phyloP scores from a whole-genome alignment of 2,888 invertebrate genomes.

The Bugulina stolonifera region DNA sequence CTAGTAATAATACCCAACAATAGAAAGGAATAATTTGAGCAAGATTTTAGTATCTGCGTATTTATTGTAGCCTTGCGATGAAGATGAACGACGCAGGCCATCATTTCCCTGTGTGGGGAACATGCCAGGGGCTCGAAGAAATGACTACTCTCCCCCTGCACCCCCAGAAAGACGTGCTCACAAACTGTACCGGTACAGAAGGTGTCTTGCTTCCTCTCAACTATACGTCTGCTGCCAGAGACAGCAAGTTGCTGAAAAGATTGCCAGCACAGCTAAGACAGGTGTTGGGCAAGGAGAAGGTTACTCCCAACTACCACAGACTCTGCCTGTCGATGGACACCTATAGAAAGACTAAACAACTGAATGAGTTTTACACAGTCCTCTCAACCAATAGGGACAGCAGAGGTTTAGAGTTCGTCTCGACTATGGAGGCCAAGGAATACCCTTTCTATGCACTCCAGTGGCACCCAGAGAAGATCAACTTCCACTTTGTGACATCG shows the following conservation, averaged over 20 bases:
- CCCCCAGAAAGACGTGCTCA: constrained; percentile 59
- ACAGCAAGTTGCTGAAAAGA: constrained; percentile 63
- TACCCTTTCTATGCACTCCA: constrained; percentile 79
- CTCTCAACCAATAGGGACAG: constrained; percentile 66
- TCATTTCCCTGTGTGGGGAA: constrained; percentile 80
- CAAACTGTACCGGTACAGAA: constrained; percentile 58
- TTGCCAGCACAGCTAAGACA: constrained; percentile 61
- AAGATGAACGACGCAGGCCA: constrained; percentile 64
- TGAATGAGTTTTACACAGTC: constrained; percentile 64
- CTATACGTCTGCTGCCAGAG: constrained; percentile 56
- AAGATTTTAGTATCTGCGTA: too few species aligned
- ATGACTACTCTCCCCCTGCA: constrained; percentile 57
- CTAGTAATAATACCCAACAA: too few species aligned
- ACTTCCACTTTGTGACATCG: constrained; percentile 51
- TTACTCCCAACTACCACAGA: constrained; percentile 71
- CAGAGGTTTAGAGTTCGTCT: constrained; percentile 66
- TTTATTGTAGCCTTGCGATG: constrained; percentile 6
- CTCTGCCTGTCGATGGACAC: constrained; percentile 64
- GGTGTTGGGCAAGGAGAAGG: constrained; percentile 60
- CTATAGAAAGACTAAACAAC: constrained; percentile 55
- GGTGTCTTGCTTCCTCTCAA: constrained; percentile 63
- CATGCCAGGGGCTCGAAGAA: constrained; percentile 80
- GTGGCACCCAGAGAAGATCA: constrained; percentile 84
- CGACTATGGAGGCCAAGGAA: constrained; percentile 63
- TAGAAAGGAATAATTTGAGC: too few species aligned